Evolutionary conservation across 2,888 invertebrate species (phyloP), one percentile per base, ranked within the genome.

Genomic region (Andrena bicolor): DNA sequence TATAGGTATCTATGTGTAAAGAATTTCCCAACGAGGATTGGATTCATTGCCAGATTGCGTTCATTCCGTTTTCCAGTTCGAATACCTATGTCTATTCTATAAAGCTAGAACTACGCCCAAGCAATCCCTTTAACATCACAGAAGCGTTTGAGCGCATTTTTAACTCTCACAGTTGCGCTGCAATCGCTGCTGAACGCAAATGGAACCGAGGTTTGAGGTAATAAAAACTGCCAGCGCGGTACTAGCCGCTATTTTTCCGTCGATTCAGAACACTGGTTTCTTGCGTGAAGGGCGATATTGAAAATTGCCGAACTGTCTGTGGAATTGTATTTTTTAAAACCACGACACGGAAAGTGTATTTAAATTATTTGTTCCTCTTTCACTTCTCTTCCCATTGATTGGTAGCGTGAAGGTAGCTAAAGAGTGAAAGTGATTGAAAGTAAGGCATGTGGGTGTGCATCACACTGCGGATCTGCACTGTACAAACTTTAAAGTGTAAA

Each of bases 81-180:
- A 20, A 20, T 51, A 51, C 13, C 41, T 51, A 20, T 20, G 1
- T 7, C 51, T 20, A 20, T 51, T 51, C 51, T 51, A 20, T n/a
- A 51, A 51, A 51, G 20, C 51, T 7, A 0, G 20, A 20, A 7
- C 51, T 20, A 51, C 20, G 51, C 51, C 51, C 70, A 73, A 83
- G 86, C 80, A 86, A 88, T 86, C 83, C 83, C 84, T 84, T 84
- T 66, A 82, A 83, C 83, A 86, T 82, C 66, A 80, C 68, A 51
- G 49, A 23, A 48, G 26, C 48, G 49, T 65, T 49, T 20, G 26
- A 65, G 69, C 48, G 32, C 41, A 63, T 49, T 79, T 64, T 58
- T 48, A 32, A 64, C 48, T 63, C 28, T 7, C 26, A 8, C 28
- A 32, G 41, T 76, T 70, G 49, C 70, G 58, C 30, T 58, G 32